A percentile compares a stretch with the other conserved stretches of the same genome.
These are phyloP conservation scores for Drosophila imparisetae DNA, from an alignment of 2,888 invertebrate species.

Conservation along the genomic window DNA sequence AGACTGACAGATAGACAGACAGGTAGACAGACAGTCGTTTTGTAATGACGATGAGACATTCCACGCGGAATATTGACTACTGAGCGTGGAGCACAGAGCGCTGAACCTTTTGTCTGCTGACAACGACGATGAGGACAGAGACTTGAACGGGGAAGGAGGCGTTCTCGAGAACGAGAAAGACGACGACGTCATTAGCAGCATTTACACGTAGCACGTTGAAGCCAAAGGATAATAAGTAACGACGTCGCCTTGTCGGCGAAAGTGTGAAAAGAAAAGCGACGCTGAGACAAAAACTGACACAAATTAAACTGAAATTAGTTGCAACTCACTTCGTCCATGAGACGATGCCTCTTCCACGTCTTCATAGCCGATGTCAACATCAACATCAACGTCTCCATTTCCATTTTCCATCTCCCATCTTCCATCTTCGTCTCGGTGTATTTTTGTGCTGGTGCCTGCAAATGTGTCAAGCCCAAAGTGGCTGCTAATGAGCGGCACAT, in stretches of 20 bases:
- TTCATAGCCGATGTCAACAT: conserved; percentile 3
- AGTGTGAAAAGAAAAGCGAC: conserved; percentile 68
- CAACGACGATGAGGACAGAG: conserved; percentile 18
- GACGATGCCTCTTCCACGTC: conserved; percentile 15
- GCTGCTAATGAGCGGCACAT: conserved; percentile 58
- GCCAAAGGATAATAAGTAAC: conserved; percentile 74
- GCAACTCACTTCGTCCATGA: conserved; percentile 62
- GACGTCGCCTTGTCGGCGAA: conserved; percentile 36
- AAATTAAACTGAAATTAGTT: conserved; percentile 80
- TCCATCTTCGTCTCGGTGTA: conserved; percentile 3
- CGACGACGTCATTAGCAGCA: conserved; percentile 77
- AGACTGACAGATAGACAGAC: neutral
- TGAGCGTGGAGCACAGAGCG: conserved; percentile 19
- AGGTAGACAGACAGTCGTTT: conserved; percentile 4
- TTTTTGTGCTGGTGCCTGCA: conserved; percentile 13
- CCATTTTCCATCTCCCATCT: conserved; percentile 3
- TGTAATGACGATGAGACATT: conserved; percentile 28
- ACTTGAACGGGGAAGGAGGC: neutral
- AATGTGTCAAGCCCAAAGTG: conserved; percentile 54
- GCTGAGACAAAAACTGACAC: conserved; percentile 71
- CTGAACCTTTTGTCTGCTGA: conserved; percentile 59
- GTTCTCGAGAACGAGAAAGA: conserved; percentile 1
- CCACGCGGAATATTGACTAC: conserved; percentile 25
- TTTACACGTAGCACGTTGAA: conserved; percentile 65
- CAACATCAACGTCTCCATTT: conserved; percentile 12